phyloP scores from a whole-genome alignment of 1,140 invertebrate genomes.

The Procambarus clarkii region DNA sequence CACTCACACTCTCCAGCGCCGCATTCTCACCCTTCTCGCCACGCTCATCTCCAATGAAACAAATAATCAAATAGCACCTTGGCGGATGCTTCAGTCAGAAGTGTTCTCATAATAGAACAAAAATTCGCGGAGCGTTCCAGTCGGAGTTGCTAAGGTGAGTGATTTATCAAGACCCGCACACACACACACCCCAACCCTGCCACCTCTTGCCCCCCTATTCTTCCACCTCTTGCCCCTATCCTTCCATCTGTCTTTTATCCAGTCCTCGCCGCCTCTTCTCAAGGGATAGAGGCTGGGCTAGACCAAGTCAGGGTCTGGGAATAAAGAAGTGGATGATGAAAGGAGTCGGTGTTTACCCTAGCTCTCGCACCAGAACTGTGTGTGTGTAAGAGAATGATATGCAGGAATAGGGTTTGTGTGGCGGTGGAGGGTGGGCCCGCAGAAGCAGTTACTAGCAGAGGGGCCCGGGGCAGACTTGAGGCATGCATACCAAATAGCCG shows the following conservation, averaged over 20 bases:
- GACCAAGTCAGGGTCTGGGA: not conserved
- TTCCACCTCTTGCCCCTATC: not conserved
- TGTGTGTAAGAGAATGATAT: slow-evolving; percentile 35
- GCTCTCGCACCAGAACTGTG: slow-evolving; percentile 38
- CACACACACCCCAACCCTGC: too few species aligned
- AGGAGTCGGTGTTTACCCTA: slow-evolving; percentile 21
- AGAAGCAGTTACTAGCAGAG: slow-evolving; percentile 43
- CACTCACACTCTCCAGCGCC: not conserved
- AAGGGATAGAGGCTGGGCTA: not conserved
- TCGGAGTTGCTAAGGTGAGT: slow-evolving; percentile 1
- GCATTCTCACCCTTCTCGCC: not conserved
- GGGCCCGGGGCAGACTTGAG: slow-evolving; percentile 24
- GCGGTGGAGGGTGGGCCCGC: slow-evolving; percentile 30
- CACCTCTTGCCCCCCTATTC: too few species aligned
- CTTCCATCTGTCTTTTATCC: not conserved
- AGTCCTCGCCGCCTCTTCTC: not conserved
- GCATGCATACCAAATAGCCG: slow-evolving; percentile 44
- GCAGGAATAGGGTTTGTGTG: slow-evolving; percentile 39
- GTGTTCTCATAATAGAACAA: slow-evolving; percentile 20
- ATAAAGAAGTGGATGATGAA: slow-evolving; percentile 25
- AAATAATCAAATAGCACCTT: slow-evolving; percentile 1
- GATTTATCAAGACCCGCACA: slow-evolving; percentile 17
- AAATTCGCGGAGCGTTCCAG: slow-evolving; percentile 19
- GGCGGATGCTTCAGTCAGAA: not conserved
- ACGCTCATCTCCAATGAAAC: slow-evolving; percentile 1